Base-by-base conservation (phyloP, 2,888 invertebrate species). In the Aquatica leii region DNA sequence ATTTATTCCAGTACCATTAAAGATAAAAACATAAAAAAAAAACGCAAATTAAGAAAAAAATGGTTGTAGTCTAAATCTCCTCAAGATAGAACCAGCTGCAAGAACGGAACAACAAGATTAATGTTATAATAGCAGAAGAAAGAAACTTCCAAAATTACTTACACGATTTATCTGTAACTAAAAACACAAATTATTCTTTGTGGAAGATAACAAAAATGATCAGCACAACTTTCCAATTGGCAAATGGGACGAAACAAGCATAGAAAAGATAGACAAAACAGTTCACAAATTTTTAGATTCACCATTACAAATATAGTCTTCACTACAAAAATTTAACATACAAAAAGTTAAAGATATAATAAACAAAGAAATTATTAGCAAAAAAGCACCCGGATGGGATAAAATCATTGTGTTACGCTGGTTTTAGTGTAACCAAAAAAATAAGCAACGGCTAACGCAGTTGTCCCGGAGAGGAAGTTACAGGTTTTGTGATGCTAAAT, bases 71-170 rank as follows among this genome's bases (percentile, higher is more conserved):
- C 24, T 6, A 24, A 6, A 24, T 24, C 24, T 24, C 24, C 2
- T 24, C 24, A 24, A 24, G 24, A 24, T 6, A 24, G 6, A 24
- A 24, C 4, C 6, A 24, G 24, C 4, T 6, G 6, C 24, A 24
- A 24, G 4, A 24, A 24, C 2, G 24, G 4, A 24, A 4, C 6
- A 24, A 24, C 2, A 24, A 24, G 24, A 24, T 24, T 24, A 4
- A n/a, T n/a, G n/a, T n/a, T n/a, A n/a, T n/a, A n/a, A 91, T 65
- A 69, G 77, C 2, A 76, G 77, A 76, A 77, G 77, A 40, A 53
- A 75, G 2, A 94, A 94, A 1, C 91, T 4, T 24, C 6, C 24
- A 24, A 24, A 24, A 24, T 6, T 24, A 90, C 72, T 21, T 50
- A 18, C 24, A 50, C 6, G 50, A 21, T 88, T 73, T 50, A 8